Percentiles rank a stretch among this genome's conserved stretches.
Evolutionary conservation across 2,888 invertebrate species (phyloP).

Genomic region (Catocala sponsa): DNA sequence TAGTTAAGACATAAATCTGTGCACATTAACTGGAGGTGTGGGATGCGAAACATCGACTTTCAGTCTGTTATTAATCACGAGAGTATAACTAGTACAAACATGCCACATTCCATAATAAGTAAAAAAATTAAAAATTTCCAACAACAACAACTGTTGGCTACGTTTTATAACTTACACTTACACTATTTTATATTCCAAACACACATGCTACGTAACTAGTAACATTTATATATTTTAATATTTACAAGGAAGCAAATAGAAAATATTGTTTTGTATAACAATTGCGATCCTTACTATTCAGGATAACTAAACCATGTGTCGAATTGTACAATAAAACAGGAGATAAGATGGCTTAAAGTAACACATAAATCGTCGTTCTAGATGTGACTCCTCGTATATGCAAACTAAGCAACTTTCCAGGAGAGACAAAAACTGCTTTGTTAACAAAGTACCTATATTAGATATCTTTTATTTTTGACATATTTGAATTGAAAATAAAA

Average conservation of each 20-base stretch:
- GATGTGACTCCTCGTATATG: too few species aligned
- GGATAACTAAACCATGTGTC: neutral
- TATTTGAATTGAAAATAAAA: too few species aligned
- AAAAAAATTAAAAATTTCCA: constrained; percentile 9
- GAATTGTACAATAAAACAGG: neutral
- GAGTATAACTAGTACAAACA: constrained; percentile 15
- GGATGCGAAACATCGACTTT: constrained; percentile 28
- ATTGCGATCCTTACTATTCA: neutral
- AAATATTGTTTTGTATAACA: neutral
- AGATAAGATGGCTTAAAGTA: too few species aligned
- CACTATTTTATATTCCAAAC: constrained; percentile 15
- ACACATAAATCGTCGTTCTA: too few species aligned
- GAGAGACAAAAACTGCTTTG: too few species aligned
- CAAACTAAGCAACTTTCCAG: too few species aligned
- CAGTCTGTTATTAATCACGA: constrained; percentile 11
- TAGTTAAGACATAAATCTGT: constrained; percentile 39
- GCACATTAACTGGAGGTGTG: constrained; percentile 30
- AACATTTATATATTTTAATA: constrained; percentile 19
- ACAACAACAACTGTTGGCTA: constrained; percentile 9
- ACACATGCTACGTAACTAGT: constrained; percentile 29
- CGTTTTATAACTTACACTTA: constrained; percentile 4
- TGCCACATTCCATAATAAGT: constrained; percentile 13
- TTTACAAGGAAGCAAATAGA: constrained; percentile 13
- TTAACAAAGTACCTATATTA: too few species aligned
- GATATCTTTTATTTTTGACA: too few species aligned